Percentiles rank a stretch among this genome's conserved stretches.
Evolutionary conservation across 1,140 invertebrate species (phyloP).

Genomic region (Lysiphlebus fabarum): DNA sequence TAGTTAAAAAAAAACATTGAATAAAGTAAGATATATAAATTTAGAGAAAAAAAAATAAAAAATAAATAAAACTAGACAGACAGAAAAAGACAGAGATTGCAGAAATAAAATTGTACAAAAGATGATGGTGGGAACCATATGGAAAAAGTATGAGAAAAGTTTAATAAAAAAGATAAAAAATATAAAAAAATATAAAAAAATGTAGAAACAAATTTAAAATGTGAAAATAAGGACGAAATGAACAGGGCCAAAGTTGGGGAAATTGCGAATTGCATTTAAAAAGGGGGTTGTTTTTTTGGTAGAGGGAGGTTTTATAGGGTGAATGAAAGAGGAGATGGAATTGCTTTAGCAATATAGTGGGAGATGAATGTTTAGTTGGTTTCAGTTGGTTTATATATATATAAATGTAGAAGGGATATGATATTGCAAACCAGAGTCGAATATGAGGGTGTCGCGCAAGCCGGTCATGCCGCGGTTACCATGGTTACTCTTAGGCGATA

Average conservation of each 20-base stretch:
- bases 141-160: too few species aligned
- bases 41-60: neutral
- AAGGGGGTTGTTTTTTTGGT: conserved; percentile 21
- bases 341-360: neutral
- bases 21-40: too few species aligned
- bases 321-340: conserved; percentile 1
- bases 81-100: too few species aligned
- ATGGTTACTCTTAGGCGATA: conserved; percentile 51
- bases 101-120: too few species aligned
- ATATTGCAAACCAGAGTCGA: conserved; percentile 40
- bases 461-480: conserved; percentile 51
- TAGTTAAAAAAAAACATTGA: neutral
- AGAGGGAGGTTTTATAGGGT: conserved; percentile 9
- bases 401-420: conserved; percentile 12
- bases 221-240: conserved; percentile 7
- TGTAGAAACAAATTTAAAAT: too few species aligned
- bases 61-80: neutral
- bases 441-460: conserved; percentile 54
- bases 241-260: conserved; percentile 7
- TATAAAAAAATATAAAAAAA: too few species aligned
- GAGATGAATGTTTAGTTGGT: too few species aligned
- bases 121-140: too few species aligned
- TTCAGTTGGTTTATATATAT: too few species aligned
- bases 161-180: too few species aligned
- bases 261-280: conserved; percentile 15